Base-by-base conservation (phyloP, 2,113 vertebrate species). In the Syngnathoides biaculeatus region DNA sequence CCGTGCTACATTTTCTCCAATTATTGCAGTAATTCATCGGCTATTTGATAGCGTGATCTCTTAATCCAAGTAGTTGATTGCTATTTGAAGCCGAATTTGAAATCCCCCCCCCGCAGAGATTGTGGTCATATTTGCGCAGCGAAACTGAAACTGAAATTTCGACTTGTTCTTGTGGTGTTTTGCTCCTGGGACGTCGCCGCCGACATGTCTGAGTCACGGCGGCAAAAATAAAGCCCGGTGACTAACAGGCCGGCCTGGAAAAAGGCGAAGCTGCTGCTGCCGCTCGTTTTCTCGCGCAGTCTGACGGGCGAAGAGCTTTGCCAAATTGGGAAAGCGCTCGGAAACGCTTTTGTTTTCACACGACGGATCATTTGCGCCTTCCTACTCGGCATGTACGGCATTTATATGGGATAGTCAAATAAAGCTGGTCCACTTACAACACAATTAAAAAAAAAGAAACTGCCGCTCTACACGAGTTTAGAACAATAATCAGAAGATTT, bases 221-320 rank as follows among this genome's bases (percentile, higher is more conserved):
- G 53, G 62, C 27, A 48, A 64, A 81, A 76, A 65, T 64, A n/a
- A 35, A 35, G 78, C 65, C 17, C 52, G 45, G 53, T 88, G 81
- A 85, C 69, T 88, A 79, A 86, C 48, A 57, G 17, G 57, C 65
- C 65, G 17, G 57, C 65, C 65, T 8, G 64, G 40, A 26, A 47
- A 66, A 53, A 70, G 7, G 2, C 30, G 59, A 80, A 77, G 45
- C 62, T 69, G 40, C 6, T 35, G 30, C n/a, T 35, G 6, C 67
- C 42, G 2, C 66, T 76, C 72, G 78, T 69, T 66, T 30, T 67
- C 39, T 65, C 27, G 12, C 13, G n/a, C 11, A 13, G 58, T 60
- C 9, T n/a, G n/a, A n/a, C n/a, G n/a, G n/a, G n/a, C n/a, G n/a
- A n/a, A n/a, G n/a, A n/a, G n/a, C n/a, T n/a, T n/a, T n/a, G n/a